Conservation (phyloP, 2,888 invertebrate genomes). For the Himalopsyche tibetana region DNA sequence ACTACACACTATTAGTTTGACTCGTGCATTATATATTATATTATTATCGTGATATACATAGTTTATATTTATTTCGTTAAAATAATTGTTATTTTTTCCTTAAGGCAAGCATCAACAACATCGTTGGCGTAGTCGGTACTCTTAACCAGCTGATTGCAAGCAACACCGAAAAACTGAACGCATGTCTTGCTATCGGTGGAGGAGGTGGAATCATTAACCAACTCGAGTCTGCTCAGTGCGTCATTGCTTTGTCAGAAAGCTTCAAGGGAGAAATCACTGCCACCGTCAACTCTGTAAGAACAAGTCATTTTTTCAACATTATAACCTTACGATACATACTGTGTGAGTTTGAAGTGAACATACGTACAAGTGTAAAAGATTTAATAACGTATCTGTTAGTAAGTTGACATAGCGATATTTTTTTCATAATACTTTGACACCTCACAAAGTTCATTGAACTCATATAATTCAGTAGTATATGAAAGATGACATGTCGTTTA, state of each 20-base stretch:
- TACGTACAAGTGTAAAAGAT: too few relatives aligned
- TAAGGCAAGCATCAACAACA: constrained; percentile 41
- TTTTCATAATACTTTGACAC: too few relatives aligned
- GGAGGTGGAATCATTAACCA: constrained; percentile 46
- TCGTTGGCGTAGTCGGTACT: constrained; percentile 14
- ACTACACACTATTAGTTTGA: too few relatives aligned
- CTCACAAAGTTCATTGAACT: too few relatives aligned
- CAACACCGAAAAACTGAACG: constrained; percentile 48
- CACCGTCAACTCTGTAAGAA: constrained; percentile 28
- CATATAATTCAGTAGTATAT: too few relatives aligned
- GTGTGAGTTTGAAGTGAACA: too few relatives aligned
- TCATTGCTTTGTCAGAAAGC: constrained; percentile 41
- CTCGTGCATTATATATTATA: too few relatives aligned
- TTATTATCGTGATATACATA: neutral
- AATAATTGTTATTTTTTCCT: neutral
- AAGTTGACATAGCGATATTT: too few relatives aligned
- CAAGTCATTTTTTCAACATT: too few relatives aligned
- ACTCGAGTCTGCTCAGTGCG: constrained; percentile 52
- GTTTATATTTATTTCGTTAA: neutral
- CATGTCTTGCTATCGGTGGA: constrained; percentile 53
- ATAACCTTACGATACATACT: too few relatives aligned
- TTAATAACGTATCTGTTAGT: too few relatives aligned
- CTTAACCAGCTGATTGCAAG: constrained; percentile 35
- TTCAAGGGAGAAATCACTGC: constrained; percentile 40
- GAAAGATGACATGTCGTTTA: too few relatives aligned